These are phyloP conservation scores for Bibio marci DNA, from an alignment of 2,888 invertebrate genomes.

Conservation along the genomic window DNA sequence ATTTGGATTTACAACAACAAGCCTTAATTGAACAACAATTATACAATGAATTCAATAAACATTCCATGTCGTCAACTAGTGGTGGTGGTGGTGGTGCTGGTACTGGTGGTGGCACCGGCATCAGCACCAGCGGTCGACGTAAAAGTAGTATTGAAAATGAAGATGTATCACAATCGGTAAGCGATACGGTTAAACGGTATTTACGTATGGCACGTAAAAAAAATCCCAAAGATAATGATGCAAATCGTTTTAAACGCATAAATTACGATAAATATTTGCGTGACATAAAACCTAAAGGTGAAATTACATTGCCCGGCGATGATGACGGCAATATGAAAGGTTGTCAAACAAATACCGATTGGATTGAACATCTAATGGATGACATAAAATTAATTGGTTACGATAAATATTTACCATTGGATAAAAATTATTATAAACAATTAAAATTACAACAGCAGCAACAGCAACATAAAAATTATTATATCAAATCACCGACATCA, in stretches of 20 bases:
- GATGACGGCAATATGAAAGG: slow-evolving; percentile 62
- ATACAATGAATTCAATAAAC: slow-evolving; percentile 15
- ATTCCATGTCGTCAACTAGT: slow-evolving; percentile 11
- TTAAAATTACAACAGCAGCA: background rate
- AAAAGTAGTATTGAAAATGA: slow-evolving; percentile 69
- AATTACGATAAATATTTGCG: slow-evolving; percentile 74
- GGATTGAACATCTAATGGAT: slow-evolving; percentile 41
- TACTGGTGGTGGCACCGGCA: slow-evolving; percentile 5
- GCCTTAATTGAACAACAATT: background rate
- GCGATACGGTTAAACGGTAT: slow-evolving; percentile 73
- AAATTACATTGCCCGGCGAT: slow-evolving; percentile 56
- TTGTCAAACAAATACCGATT: slow-evolving; percentile 59
- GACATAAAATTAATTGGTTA: slow-evolving; percentile 27
- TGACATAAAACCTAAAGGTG: slow-evolving; percentile 64
- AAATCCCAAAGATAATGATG: slow-evolving; percentile 59
- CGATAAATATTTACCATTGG: background rate
- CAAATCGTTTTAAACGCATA: slow-evolving; percentile 68
- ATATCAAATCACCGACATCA: slow-evolving; percentile 9
- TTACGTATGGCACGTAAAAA: slow-evolving; percentile 76
- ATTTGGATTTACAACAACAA: slow-evolving; percentile 13
- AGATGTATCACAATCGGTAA: slow-evolving; percentile 71
- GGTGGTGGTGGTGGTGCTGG: slow-evolving; percentile 12
- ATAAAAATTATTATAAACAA: background rate
- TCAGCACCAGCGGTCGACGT: slow-evolving; percentile 28
- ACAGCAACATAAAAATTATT: slow-evolving; percentile 30